A percentile compares a stretch with the other conserved stretches of the same genome.
phyloP scores from a whole-genome alignment of 2,113 vertebrate genomes.

The Gasterosteus aculeatus region DNA sequence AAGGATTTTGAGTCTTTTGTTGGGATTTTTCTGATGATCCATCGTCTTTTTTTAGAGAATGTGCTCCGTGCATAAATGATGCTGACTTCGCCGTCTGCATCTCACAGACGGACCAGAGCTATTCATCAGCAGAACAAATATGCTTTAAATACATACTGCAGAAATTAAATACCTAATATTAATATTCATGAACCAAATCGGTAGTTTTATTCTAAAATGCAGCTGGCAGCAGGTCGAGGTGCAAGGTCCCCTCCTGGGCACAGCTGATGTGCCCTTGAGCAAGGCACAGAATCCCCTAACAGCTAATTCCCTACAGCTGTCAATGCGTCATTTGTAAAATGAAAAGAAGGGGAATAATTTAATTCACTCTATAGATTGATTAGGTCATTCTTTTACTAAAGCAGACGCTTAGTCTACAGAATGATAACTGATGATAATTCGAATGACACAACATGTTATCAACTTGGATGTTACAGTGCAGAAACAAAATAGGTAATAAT shows the following conservation, averaged over 20 bases:
- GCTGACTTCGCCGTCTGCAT: neutral
- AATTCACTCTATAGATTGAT: neutral
- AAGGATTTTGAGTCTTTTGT: neutral
- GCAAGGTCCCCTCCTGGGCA: neutral
- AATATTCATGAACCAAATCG: neutral
- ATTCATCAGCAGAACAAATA: neutral
- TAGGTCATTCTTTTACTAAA: neutral
- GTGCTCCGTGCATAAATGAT: neutral
- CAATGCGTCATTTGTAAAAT: neutral
- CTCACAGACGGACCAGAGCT: neutral
- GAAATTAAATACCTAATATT: neutral
- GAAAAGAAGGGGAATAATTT: neutral
- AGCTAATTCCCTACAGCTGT: neutral
- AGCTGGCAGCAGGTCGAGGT: neutral
- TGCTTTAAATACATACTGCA: neutral
- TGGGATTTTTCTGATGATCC: neutral
- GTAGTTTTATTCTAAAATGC: neutral
- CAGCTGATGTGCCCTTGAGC: neutral
- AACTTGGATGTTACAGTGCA: conserved; percentile 1
- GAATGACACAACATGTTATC: neutral
- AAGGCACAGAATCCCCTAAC: neutral
- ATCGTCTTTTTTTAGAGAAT: neutral
- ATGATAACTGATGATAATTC: neutral
- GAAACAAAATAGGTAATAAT: neutral
- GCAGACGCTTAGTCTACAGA: neutral